Evolutionary conservation across 2,888 invertebrate species (phyloP).

Genomic region (Acheta domesticus): DNA sequence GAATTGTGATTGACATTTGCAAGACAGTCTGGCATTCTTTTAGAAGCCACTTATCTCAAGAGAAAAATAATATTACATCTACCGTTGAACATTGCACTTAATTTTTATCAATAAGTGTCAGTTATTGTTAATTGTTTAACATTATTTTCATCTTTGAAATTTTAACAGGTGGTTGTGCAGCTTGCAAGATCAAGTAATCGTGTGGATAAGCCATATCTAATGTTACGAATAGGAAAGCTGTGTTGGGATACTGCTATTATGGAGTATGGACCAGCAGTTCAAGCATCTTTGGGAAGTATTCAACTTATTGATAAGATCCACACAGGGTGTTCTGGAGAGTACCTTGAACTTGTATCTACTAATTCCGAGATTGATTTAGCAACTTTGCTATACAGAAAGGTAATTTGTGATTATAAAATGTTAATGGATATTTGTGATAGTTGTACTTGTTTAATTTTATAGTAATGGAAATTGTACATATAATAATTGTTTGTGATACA

Average conservation of each 20-base stretch:
- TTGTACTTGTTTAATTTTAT: no score
- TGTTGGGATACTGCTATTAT: constrained; percentile 72
- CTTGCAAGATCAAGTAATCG: constrained; percentile 62
- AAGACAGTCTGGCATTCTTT: no score
- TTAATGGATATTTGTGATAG: no score
- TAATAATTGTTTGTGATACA: no score
- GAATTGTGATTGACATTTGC: no score
- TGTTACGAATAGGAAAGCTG: constrained; percentile 65
- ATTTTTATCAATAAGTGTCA: no score
- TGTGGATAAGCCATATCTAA: constrained; percentile 68
- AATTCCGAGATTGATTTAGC: constrained; percentile 61
- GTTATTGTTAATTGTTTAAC: no score
- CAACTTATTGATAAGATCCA: constrained; percentile 73
- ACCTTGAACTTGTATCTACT: constrained; percentile 69
- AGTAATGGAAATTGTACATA: no score
- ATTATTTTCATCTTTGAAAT: no score
- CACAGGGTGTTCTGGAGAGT: constrained; percentile 68
- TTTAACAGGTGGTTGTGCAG: constrained; percentile 59
- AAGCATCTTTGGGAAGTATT: constrained; percentile 63
- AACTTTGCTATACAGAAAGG: constrained; percentile 72
- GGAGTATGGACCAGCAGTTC: constrained; percentile 74
- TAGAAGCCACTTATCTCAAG: no score
- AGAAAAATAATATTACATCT: no score
- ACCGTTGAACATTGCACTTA: no score
- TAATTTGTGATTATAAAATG: constrained; percentile 42